Evolutionary conservation across 2,888 invertebrate genomes (phyloP).

Genomic region (Noctua fimbriata): DNA sequence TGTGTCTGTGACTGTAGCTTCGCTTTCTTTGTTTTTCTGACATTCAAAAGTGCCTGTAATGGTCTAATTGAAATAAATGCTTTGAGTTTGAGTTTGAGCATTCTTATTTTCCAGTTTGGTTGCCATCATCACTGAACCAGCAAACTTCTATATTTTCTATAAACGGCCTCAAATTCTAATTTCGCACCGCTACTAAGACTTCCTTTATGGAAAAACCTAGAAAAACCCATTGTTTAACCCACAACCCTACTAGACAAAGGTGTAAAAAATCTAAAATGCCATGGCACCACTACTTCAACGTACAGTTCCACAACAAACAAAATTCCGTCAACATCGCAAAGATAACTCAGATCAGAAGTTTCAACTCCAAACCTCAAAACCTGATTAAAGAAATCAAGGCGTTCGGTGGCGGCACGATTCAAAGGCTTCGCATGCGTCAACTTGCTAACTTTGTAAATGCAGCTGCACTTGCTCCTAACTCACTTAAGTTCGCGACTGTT

Average conservation of each 20-base stretch:
- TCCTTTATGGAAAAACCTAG: too few relatives aligned
- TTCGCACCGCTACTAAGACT: too few relatives aligned
- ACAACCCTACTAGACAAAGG: too few relatives aligned
- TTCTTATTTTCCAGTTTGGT: too few relatives aligned
- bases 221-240: neutral
- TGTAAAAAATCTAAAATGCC: neutral
- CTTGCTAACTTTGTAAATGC: conserved; percentile 67
- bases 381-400: conserved; percentile 67
- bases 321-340: conserved; percentile 24
- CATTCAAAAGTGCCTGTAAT: too few relatives aligned
- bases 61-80: too few relatives aligned
- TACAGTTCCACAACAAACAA: conserved; percentile 11
- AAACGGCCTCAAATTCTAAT: too few relatives aligned
- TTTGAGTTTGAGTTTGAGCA: too few relatives aligned
- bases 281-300: neutral
- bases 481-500: conserved; percentile 61
- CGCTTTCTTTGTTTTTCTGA: too few relatives aligned
- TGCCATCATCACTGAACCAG: too few relatives aligned
- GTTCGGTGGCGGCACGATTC: conserved; percentile 52
- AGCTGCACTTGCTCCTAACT: conserved; percentile 67
- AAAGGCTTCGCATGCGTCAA: conserved; percentile 60
- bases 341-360: conserved; percentile 39
- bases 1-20: too few relatives aligned
- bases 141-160: too few relatives aligned
- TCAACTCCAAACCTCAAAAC: conserved; percentile 37